Base-by-base conservation (phyloP, 2,888 invertebrate species). In the Diloba caeruleocephala region DNA sequence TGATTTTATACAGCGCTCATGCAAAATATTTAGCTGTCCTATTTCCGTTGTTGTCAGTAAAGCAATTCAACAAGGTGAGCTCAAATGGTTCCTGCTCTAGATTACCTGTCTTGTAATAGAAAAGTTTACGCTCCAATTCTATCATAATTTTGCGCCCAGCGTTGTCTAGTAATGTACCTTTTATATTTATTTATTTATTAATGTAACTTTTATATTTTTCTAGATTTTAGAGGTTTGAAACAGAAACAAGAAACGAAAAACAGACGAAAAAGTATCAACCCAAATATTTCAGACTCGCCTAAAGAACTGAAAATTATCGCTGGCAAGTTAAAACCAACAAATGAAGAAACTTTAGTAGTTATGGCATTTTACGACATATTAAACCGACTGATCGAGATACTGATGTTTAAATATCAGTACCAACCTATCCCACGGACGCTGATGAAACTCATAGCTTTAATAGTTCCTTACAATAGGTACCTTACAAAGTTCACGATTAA, bases 311-410 rank as follows among this genome's bases (percentile, higher is more conserved):
- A 3, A n/a, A n/a, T n/a, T n/a, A n/a, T n/a, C n/a, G n/a, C n/a
- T n/a, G n/a, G n/a, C n/a, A n/a, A n/a, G n/a, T n/a, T n/a, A 3
- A 19, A 19, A 41, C 5, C 14, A 10, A 1, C 6, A 14, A 29
- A 41, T 1, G 53, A 48, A 0, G 25, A 65, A 1, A 32, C 56
- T 1, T 46, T 85, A 12, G 33, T 56, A 21, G 34, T 85, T 9
- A 75, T 52, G 0, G 66, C 78, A 6, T 13, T 79, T 0, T 83
- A 86, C 52, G 78, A 88, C 17, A 52, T 33, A n/a, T 61, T 41
- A 1, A 67, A 81, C 29, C 74, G 72, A 29, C 57, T 88, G 12
- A 66, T 61, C 7, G 87, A 85, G 69, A 72, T 89, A 44, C 2
- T 44, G 0, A 50, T 88, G 2, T 31, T 57, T 1, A 77, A 76